Base-by-base conservation (phyloP, 1,140 invertebrate species). In the Caerostris darwini region DNA sequence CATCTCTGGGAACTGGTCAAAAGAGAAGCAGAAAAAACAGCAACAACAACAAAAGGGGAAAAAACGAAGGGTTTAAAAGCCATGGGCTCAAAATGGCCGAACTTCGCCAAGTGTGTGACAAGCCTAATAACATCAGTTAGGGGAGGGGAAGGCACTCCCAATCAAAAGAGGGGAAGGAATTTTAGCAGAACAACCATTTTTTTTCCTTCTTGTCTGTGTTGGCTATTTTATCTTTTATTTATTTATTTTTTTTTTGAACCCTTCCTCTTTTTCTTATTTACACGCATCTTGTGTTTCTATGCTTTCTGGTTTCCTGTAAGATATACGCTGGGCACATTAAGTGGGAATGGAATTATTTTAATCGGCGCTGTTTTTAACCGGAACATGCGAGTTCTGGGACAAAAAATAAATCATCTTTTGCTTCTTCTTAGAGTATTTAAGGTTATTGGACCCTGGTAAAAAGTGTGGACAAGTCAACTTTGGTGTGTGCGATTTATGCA, bases 1-100 rank as follows among this genome's bases (percentile, higher is more conserved):
- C 50, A 61, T 67, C 85, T 94, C 86, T 94, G 86, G 58, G 92
- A 94, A 94, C 92, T 94, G 86, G 92, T 94, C 86, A 94, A 94
- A 94, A 69, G 34, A 91, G 64, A 90, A 19, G 54, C 56, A 58
- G 54, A 61, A 50, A 34, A 71, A 91, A 59, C 19, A 61, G 57
- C 12, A 34, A 90, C 58, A 57, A 57, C 12, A 83, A 83, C 14
- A 83, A 69, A 53, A 50, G 61, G 8, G n/a, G 61, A 61, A 56
- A 69, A 81, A 93, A 93, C 34, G 34, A 93, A 89, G 85, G 85
- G 56, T 94, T 94, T 8, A 87, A 92, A 82, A 89, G 85, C 92
- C 86, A 94, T 86, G 67, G 92, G 67, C 92, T 94, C 34, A 93
- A 88, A 67, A 59, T 57, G 83, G 83, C 67, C 83, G 53, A 94